Base-by-base conservation (phyloP, 2,888 invertebrate species). In the Chloroclysta siterata region DNA sequence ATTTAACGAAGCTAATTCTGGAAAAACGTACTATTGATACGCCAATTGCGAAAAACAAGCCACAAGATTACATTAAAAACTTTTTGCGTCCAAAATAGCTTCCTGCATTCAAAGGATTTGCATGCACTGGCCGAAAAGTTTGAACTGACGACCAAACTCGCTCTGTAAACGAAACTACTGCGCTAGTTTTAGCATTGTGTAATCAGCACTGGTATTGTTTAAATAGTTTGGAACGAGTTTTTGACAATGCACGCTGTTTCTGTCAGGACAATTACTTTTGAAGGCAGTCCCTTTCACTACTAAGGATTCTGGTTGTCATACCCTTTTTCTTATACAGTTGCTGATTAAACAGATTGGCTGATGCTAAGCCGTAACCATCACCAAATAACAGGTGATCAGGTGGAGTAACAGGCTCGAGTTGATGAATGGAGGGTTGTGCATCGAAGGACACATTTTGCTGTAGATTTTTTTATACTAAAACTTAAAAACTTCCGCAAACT, bases 151-250 rank as follows among this genome's bases (percentile, higher is more conserved):
- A 68, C 63, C 60, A 57, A 63, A 63, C 65, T 59, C 22, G n/a
- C 56, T 52, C 42, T 47, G 66, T 60, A 62, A 69, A 66, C 63
- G 67, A 71, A 69, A 66, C 60, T 53, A 29, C 63, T 57, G 71
- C 72, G 71, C 70, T 72, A 70, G 72, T 74, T 67, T 64, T 48
- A 56, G 71, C 72, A 75, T 70, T 72, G 75, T 73, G 72, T 75
- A 78, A 78, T 78, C 77, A 76, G 63, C 52, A 58, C 57, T 36
- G 66, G 65, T 60, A 69, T 74, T 73, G 72, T 72, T 51, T 62
- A 70, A 69, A 66, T 65, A 68, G 69, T 72, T 70, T 64, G 51
- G 17, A 60, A 62, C 60, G 15, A 58, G 53, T 67, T 69, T 66
- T 61, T 56, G 65, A 68, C 63, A 63, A 62, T 62, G 51, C 33